These are phyloP conservation scores for Notarius lentiginosus DNA, from an alignment of 2,113 vertebrate species.

Conservation along the genomic window DNA sequence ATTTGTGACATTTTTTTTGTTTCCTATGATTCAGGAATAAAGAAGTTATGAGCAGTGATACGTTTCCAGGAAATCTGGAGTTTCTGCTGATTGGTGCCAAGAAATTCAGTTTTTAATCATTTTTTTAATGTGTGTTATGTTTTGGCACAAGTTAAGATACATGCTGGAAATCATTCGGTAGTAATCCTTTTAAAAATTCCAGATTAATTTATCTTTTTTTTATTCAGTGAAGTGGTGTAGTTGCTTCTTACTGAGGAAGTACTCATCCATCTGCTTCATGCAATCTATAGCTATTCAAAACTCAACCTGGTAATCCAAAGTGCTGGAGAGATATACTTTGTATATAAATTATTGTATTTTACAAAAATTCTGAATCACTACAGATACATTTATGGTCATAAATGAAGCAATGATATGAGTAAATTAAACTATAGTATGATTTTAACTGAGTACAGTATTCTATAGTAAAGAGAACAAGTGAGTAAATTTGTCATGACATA, in stretches of 20 bases:
- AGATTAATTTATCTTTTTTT: not conserved
- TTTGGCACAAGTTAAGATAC: not conserved
- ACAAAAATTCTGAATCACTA: not conserved
- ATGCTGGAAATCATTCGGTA: not conserved
- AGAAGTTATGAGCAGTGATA: not conserved
- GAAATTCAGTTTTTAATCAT: not conserved
- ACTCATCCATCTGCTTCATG: not conserved
- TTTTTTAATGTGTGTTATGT: not conserved
- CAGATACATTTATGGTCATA: not conserved
- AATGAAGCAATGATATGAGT: not conserved
- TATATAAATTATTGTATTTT: not conserved
- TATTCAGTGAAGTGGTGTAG: not conserved
- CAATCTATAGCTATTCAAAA: not conserved
- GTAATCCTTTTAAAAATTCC: not conserved
- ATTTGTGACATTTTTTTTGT: not conserved
- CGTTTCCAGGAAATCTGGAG: conserved; percentile 11
- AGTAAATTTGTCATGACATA: not conserved
- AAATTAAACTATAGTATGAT: not conserved
- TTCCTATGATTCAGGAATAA: not conserved
- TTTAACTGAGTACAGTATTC: not conserved
- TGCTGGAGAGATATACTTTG: not conserved
- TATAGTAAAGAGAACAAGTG: not conserved
- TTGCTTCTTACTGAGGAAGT: not conserved
- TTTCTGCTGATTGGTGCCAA: not conserved
- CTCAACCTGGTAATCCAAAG: not conserved